Base-by-base conservation (phyloP, 1,140 invertebrate genomes). In the Homarus americanus region DNA sequence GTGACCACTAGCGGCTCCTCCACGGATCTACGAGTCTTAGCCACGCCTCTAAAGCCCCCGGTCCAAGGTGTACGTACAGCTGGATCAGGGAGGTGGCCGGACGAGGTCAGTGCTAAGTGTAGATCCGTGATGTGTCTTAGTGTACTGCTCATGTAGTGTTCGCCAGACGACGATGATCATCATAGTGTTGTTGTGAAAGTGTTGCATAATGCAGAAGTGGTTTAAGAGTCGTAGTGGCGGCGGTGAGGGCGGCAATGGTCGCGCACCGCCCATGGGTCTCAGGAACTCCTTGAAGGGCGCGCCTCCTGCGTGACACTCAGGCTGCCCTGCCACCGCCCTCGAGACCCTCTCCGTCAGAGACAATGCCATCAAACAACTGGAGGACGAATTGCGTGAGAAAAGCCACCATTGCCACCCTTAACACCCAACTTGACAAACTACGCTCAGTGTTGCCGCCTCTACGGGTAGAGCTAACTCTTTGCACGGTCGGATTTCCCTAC, bases 391-490 rank as follows among this genome's bases (percentile, higher is more conserved):
- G 2, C 63, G 63, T 32, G 88, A 80, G 20, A 86, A 87, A 92
- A 7, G 84, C 88, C 63, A 90, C 79, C 73, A 92, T 92, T 69
- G 85, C 88, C 63, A 34, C 63, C 38, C 92, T 92, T 66, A 92
- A 40, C 79, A 87, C 84, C 7, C 78, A 98, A 94, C 96, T 98
- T 90, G 97, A 98, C 93, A 98, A 97, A 94, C 98, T 97, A 93
- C 95, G 96, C 83, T 96, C 97, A 93, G 96, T 98, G 32, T 96
- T 98, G 92, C 93, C 95, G 91, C 96, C 96, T 2, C 94, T 96
- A 73, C 96, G 96, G 1, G 95, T 96, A 40, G n/a, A n/a, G n/a
- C 90, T 73, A 79, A 72, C 89, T 80, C 79, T 38, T 73, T 87
- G 72, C 76, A 88, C 76, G 83, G 53, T 24, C 88, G 88, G 5